Conservation (phyloP, 2,797 vertebrate genomes). For the Anniella stebbinsi region DNA sequence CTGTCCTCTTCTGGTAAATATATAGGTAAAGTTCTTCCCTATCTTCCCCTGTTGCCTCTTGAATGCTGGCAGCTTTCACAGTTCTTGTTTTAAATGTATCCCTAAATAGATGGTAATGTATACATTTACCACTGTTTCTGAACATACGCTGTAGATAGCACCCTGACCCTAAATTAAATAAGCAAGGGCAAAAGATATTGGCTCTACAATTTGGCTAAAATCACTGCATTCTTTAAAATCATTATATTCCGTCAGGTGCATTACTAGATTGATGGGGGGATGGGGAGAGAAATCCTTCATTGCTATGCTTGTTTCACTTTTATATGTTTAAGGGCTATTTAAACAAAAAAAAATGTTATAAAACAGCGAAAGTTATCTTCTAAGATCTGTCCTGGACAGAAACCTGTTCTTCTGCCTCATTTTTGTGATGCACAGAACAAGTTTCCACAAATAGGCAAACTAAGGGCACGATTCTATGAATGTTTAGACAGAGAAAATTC, state of each 20-base stretch:
- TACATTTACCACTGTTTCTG: neutral
- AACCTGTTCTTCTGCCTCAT: neutral
- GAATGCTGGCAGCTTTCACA: neutral
- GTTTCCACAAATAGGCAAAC: neutral
- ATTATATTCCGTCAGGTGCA: no score
- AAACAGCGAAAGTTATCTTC: neutral
- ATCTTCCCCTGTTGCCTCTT: neutral
- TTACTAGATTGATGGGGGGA: neutral
- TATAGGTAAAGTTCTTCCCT: neutral
- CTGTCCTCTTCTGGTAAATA: neutral
- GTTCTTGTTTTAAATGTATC: neutral
- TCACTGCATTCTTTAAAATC: neutral
- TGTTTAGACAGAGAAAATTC: neutral
- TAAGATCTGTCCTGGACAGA: neutral
- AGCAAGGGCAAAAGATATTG: neutral
- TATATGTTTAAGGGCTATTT: neutral
- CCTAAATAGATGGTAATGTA: neutral
- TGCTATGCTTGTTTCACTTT: neutral
- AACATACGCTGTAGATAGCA: neutral
- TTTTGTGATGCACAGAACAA: neutral
- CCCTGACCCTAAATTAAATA: neutral
- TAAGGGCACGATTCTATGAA: neutral
- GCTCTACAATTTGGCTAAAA: neutral
- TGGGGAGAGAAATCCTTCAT: neutral
- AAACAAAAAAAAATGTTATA: neutral